Evolutionary conservation across 2,113 vertebrate genomes (phyloP).

Genomic region (Trinectes maculatus): DNA sequence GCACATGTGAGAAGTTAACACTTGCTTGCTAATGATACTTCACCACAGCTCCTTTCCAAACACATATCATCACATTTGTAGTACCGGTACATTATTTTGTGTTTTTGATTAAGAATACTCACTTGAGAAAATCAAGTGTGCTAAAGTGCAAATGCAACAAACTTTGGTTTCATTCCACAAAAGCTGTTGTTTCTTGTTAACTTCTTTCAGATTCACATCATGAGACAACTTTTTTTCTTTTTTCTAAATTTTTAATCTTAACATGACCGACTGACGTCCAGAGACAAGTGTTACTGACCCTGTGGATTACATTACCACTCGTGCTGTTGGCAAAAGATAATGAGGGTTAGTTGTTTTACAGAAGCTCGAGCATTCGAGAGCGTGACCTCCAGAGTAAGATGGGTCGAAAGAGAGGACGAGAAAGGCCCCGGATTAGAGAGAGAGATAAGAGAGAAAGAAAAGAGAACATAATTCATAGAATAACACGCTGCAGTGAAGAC

Average conservation of each 20-base stretch:
- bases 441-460: conserved; percentile 22
- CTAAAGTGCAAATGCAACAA: too few species aligned
- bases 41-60: conserved; percentile 11
- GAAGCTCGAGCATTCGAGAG: conserved; percentile 59
- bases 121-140: too few species aligned
- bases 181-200: conserved; percentile 39
- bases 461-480: neutral
- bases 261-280: conserved; percentile 45
- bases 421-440: neutral
- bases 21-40: conserved; percentile 28
- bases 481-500: neutral
- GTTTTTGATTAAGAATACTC: neutral
- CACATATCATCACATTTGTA: neutral
- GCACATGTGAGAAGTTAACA: conserved; percentile 3
- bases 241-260: conserved; percentile 24
- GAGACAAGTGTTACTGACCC: conserved; percentile 60
- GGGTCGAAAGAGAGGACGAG: neutral
- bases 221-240: too few species aligned
- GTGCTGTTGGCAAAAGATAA: conserved; percentile 58
- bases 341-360: conserved; percentile 64
- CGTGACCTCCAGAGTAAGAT: conserved; percentile 59
- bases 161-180: conserved; percentile 20
- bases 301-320: conserved; percentile 41
- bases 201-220: conserved; percentile 24
- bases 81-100: too few species aligned